Evolutionary conservation across 2,113 vertebrate species (phyloP).

Genomic region (Oreochromis tanganicae): DNA sequence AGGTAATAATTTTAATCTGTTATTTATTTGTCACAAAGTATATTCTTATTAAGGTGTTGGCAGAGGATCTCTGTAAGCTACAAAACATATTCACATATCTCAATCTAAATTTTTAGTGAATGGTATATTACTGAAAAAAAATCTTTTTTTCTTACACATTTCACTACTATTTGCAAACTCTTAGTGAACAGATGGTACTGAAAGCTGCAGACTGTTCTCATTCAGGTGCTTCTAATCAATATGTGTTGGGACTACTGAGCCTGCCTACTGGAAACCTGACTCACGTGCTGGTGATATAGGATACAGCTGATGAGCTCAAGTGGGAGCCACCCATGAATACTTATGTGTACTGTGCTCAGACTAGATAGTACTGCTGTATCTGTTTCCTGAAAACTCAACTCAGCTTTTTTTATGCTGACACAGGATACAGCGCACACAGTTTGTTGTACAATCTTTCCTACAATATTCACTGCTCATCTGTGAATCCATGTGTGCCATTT

Average conservation of each 20-base stretch:
- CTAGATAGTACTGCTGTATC: neutral
- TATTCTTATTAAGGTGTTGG: neutral
- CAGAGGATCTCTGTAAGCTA: neutral
- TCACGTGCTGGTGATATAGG: neutral
- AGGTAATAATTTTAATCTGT: neutral
- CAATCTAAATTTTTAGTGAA: neutral
- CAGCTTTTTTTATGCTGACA: neutral
- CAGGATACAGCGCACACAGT: neutral
- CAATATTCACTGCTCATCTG: neutral
- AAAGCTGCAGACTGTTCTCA: neutral
- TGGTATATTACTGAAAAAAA: neutral
- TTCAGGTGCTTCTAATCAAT: neutral
- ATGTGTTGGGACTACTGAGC: neutral
- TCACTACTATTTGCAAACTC: neutral
- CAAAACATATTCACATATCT: neutral
- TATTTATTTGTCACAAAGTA: neutral
- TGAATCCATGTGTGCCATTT: neutral
- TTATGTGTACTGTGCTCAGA: neutral
- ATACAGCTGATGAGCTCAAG: neutral
- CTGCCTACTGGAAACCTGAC: neutral
- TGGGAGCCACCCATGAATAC: constrained; percentile 4
- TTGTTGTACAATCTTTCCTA: neutral
- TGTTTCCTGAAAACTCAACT: neutral
- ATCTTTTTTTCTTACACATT: neutral
- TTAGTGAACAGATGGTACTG: neutral